These are phyloP conservation scores for Gari tellinella DNA, from an alignment of 2,888 invertebrate species.

Conservation along the genomic window DNA sequence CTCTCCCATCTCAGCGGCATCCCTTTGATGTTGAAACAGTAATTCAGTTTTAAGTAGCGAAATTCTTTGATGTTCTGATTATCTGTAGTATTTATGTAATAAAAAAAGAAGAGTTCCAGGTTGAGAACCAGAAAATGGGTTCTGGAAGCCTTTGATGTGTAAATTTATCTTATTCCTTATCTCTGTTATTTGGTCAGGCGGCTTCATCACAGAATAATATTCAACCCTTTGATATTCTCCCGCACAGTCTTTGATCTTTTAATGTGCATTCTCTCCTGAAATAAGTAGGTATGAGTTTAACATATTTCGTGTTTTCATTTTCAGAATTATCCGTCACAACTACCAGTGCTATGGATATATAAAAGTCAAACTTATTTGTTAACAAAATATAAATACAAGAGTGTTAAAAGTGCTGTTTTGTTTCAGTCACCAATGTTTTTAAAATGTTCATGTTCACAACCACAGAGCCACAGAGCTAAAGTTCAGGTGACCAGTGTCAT, in stretches of 20 bases:
- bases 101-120: constrained; percentile 44
- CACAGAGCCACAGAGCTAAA: no score
- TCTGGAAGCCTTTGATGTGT: constrained; percentile 61
- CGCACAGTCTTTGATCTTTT: constrained; percentile 66
- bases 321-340: neutral
- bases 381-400: no score
- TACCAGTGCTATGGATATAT: constrained; percentile 5
- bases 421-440: no score
- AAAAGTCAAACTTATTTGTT: no score
- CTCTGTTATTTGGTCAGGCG: constrained; percentile 48
- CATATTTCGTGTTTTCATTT: constrained; percentile 6
- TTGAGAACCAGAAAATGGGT: constrained; percentile 48
- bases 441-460: no score
- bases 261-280: constrained; percentile 30
- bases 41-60: constrained; percentile 59
- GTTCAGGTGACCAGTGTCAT: no score
- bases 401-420: no score
- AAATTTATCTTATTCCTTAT: constrained; percentile 62
- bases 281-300: neutral
- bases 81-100: constrained; percentile 47
- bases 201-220: neutral
- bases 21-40: constrained; percentile 53
- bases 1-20: constrained; percentile 29
- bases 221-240: constrained; percentile 38
- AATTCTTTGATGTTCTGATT: constrained; percentile 56